Conservation (phyloP, 2,113 vertebrate genomes). For the Hippocampus comes region DNA sequence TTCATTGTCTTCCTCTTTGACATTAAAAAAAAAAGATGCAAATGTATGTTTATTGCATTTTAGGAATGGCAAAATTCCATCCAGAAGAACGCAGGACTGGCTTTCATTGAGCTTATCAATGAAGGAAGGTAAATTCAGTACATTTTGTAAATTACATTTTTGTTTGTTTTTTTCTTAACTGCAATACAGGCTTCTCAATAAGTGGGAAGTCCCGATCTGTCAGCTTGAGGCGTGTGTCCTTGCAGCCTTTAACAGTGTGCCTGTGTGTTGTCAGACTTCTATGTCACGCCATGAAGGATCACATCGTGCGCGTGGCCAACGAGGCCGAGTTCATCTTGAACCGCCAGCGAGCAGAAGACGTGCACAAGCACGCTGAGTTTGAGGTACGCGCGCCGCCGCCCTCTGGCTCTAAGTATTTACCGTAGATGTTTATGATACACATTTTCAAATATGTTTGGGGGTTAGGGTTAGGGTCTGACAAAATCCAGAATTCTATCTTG, state of each 20-base stretch:
- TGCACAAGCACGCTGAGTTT: slow-evolving; percentile 98
- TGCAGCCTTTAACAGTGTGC: background rate
- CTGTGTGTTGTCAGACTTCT: slow-evolving; percentile 75
- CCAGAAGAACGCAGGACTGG: slow-evolving; percentile 98
- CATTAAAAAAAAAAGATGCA: background rate
- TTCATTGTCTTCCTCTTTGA: background rate
- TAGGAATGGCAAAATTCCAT: slow-evolving; percentile 99
- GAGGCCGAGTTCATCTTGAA: slow-evolving; percentile 99
- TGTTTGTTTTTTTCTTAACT: too few relatives aligned
- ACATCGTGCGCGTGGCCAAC: slow-evolving; percentile 96
- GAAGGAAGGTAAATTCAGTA: slow-evolving; percentile 92
- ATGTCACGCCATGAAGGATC: slow-evolving; percentile 99
- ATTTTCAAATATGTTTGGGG: too few relatives aligned
- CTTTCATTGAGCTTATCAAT: slow-evolving; percentile 99
- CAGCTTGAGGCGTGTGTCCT: background rate
- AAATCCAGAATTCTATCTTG: too few relatives aligned
- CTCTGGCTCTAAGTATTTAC: background rate
- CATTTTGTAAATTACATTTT: background rate
- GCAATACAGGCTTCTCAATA: background rate
- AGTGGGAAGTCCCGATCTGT: background rate
- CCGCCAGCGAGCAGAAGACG: slow-evolving; percentile 94
- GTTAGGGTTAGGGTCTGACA: too few relatives aligned
- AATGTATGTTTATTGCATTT: slow-evolving; percentile 41
- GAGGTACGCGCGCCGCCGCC: slow-evolving; percentile 74
- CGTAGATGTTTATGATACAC: too few relatives aligned